phyloP scores from a whole-genome alignment of 1,140 invertebrate genomes.

The Drosophila littoralis region DNA sequence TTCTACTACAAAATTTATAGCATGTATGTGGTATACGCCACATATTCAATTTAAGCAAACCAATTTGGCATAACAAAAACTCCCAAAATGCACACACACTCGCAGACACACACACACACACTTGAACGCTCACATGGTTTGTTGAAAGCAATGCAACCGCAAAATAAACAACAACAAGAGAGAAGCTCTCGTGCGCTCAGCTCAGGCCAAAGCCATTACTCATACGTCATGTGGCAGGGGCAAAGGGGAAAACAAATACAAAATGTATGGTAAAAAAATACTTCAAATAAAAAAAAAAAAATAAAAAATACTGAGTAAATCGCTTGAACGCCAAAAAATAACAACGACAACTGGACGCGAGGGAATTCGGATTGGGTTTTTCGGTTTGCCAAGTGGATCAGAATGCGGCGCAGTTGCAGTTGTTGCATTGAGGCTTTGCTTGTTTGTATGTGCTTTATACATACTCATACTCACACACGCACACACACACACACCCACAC shows the following conservation, averaged over 20 bases:
- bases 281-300: background rate
- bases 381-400: slow-evolving; percentile 70
- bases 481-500: background rate
- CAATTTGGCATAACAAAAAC: slow-evolving; percentile 67
- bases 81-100: slow-evolving; percentile 9
- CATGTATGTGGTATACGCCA: background rate
- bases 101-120: slow-evolving; percentile 1
- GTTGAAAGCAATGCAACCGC: slow-evolving; percentile 67
- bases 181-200: slow-evolving; percentile 22
- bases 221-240: slow-evolving; percentile 72
- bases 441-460: background rate
- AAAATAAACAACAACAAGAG: slow-evolving; percentile 65
- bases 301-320: slow-evolving; percentile 42
- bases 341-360: slow-evolving; percentile 21
- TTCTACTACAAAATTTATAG: slow-evolving; percentile 1
- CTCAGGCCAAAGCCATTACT: slow-evolving; percentile 72
- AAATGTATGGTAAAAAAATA: slow-evolving; percentile 51
- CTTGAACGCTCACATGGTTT: slow-evolving; percentile 20
- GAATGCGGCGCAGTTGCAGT: slow-evolving; percentile 19
- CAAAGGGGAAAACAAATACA: slow-evolving; percentile 72
- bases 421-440: slow-evolving; percentile 16
- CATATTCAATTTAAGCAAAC: slow-evolving; percentile 78
- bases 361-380: slow-evolving; percentile 30
- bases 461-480: background rate
- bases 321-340: slow-evolving; percentile 56